Evolutionary conservation across 1,140 invertebrate species (phyloP).

Genomic region (Philaenus spumarius): DNA sequence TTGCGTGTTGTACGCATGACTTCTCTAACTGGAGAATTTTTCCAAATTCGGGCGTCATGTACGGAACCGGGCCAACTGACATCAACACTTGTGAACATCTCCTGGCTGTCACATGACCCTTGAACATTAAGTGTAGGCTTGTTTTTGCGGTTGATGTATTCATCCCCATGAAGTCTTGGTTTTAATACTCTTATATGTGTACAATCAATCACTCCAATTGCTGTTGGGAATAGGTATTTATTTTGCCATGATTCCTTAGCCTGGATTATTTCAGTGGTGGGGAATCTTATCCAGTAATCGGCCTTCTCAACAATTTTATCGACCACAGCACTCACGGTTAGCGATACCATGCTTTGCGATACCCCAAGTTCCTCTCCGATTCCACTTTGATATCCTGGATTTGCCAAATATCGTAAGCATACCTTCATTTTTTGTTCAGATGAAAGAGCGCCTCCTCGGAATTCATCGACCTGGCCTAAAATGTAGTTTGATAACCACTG

Average conservation of each 20-base stretch:
- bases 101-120: no score
- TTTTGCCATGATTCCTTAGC: conserved; percentile 1
- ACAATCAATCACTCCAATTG: conserved; percentile 6
- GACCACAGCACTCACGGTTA: background rate
- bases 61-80: no score
- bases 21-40: no score
- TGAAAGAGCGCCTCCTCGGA: no score
- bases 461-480: no score
- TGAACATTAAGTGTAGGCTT: no score
- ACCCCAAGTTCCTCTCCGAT: background rate
- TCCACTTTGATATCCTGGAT: background rate
- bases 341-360: background rate
- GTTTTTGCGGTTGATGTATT: conserved; percentile 10
- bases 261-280: background rate
- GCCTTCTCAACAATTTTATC: background rate
- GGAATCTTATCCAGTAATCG: conserved; percentile 4
- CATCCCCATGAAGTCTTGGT: conserved; percentile 2
- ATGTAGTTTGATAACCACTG: no score
- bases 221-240: background rate
- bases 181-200: background rate
- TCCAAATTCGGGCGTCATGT: no score
- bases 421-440: no score
- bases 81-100: no score
- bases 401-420: background rate
- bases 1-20: no score